Evolutionary conservation across 2,888 invertebrate genomes (phyloP).

Genomic region (Camptogramma bilineatum): DNA sequence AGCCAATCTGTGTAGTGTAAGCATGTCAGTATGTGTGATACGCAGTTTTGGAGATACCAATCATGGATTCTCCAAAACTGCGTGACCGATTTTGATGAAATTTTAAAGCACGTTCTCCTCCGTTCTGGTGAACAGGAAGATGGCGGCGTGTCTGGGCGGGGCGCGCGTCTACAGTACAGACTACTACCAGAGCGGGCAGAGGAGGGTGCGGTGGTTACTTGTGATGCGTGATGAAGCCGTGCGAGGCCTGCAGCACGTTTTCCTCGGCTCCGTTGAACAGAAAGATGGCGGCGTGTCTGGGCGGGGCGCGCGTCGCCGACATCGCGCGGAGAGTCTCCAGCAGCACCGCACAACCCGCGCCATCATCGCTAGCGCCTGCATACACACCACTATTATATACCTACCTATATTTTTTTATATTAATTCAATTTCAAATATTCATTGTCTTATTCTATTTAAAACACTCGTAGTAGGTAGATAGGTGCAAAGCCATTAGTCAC

Average conservation of each 20-base stretch:
- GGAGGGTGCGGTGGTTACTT: conserved; percentile 55
- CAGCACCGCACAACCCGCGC: conserved; percentile 94
- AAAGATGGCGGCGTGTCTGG: conserved; percentile 91
- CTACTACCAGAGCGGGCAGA: too few relatives aligned
- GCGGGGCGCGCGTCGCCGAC: conserved; percentile 82
- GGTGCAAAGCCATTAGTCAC: background rate
- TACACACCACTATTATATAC: conserved; percentile 6
- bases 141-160: too few relatives aligned
- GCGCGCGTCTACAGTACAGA: too few relatives aligned
- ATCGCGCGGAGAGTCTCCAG: conserved; percentile 92
- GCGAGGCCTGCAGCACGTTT: conserved; percentile 93
- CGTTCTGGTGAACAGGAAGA: too few relatives aligned
- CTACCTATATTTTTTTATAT: too few relatives aligned
- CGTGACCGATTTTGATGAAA: too few relatives aligned
- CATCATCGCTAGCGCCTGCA: conserved; percentile 94
- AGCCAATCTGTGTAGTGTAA: background rate
- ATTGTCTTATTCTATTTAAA: background rate
- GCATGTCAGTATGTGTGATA: too few relatives aligned
- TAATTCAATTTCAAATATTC: too few relatives aligned
- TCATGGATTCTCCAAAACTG: too few relatives aligned
- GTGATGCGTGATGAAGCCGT: conserved; percentile 96
- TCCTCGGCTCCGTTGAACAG: conserved; percentile 97
- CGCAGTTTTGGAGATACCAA: too few relatives aligned
- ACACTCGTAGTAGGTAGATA: background rate
- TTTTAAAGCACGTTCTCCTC: too few relatives aligned